These are phyloP conservation scores for Pristionchus pacificus DNA, from an alignment of 1,140 invertebrate species.

Conservation along the genomic window DNA sequence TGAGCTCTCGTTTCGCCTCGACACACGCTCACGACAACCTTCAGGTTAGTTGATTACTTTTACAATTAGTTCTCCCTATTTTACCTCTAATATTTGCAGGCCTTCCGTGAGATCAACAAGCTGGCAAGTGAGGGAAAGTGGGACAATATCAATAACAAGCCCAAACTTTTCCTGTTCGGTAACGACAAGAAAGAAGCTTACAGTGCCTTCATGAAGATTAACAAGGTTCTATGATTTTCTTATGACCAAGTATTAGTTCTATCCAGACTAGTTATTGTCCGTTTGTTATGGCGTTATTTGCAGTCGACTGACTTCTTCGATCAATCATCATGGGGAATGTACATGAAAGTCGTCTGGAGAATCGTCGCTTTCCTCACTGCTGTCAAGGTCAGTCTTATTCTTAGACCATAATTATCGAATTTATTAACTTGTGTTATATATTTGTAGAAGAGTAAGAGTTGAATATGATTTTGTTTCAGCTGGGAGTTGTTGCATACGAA, in stretches of 20 bases:
- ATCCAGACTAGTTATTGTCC: background rate
- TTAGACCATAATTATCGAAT: constrained; percentile 2
- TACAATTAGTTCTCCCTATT: background rate
- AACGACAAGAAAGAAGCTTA: constrained; percentile 27
- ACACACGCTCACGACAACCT: background rate
- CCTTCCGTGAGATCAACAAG: constrained; percentile 16
- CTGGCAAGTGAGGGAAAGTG: constrained; percentile 31
- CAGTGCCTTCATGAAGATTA: constrained; percentile 11
- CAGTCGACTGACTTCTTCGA: constrained; percentile 23
- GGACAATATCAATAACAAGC: constrained; percentile 32
- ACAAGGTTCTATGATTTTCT: background rate
- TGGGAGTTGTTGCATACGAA: constrained; percentile 24
- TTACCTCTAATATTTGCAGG: no score
- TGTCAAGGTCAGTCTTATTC: constrained; percentile 21
- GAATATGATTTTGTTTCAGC: no score
- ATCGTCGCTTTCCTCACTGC: constrained; percentile 24
- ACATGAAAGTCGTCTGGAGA: constrained; percentile 24
- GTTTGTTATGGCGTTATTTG: background rate
- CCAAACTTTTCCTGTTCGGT: constrained; percentile 30
- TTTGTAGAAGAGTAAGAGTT: no score
- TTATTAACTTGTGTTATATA: background rate
- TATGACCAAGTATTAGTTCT: background rate
- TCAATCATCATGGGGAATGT: constrained; percentile 24
- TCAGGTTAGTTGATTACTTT: background rate
- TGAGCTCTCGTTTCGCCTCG: background rate